A percentile compares a stretch with the other conserved stretches of the same genome.
These are phyloP conservation scores for Potamilus streckersoni DNA, from an alignment of 1,140 invertebrate genomes.

Conservation along the genomic window DNA sequence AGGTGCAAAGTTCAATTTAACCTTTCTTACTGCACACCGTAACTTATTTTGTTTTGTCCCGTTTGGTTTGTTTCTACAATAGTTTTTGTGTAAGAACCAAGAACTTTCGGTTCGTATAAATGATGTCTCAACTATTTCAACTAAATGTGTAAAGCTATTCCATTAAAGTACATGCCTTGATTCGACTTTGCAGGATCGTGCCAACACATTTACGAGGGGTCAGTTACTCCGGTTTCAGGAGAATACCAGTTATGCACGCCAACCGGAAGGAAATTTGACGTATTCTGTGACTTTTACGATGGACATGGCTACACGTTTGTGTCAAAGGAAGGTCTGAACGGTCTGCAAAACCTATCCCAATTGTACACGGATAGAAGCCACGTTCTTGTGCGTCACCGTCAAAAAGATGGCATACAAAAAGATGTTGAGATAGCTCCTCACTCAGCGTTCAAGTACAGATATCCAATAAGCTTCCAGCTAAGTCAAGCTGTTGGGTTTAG, in stretches of 20 bases:
- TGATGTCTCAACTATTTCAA: too few species aligned
- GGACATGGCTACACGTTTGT: slow-evolving; percentile 22
- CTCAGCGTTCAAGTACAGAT: not conserved
- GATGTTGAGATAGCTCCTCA: slow-evolving; percentile 1
- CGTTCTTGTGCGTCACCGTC: not conserved
- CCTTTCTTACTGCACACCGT: too few species aligned
- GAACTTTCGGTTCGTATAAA: too few species aligned
- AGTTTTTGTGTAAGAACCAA: too few species aligned
- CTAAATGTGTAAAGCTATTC: too few species aligned
- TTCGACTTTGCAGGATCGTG: too few species aligned
- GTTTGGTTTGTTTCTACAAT: too few species aligned
- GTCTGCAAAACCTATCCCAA: not conserved
- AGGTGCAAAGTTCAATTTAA: too few species aligned
- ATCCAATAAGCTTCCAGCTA: slow-evolving; percentile 6
- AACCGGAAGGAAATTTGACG: slow-evolving; percentile 9
- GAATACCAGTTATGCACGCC: slow-evolving; percentile 6
- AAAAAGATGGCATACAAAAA: slow-evolving; percentile 6
- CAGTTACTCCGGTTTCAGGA: too few species aligned
- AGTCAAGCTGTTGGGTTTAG: slow-evolving; percentile 6
- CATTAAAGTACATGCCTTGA: too few species aligned
- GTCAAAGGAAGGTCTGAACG: not conserved
- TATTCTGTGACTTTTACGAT: slow-evolving; percentile 15
- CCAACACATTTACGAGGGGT: too few species aligned
- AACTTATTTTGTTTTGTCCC: too few species aligned
- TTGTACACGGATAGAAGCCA: slow-evolving; percentile 8